Conservation (phyloP, 2,888 invertebrate genomes). For the Erebia ligea region DNA sequence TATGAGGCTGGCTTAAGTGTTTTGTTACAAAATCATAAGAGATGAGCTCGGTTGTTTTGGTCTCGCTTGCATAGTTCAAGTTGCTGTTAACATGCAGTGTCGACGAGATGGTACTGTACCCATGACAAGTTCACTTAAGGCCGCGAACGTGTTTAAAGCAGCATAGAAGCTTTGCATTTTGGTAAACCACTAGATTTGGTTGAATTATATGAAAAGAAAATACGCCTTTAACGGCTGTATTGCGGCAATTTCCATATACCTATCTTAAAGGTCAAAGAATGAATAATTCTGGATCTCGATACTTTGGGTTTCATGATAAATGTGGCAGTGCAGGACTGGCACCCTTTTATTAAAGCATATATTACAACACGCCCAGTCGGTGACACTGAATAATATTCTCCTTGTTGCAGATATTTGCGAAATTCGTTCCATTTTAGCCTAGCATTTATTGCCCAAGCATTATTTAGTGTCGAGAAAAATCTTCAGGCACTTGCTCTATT, state of each 20-base stretch:
- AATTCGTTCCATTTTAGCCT: conserved; percentile 69
- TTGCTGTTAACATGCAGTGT: conserved; percentile 30
- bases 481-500: conserved; percentile 21
- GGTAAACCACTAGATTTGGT: too few relatives aligned
- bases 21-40: conserved; percentile 36
- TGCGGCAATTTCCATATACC: neutral
- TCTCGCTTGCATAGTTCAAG: conserved; percentile 36
- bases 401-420: conserved; percentile 72
- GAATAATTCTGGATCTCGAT: neutral
- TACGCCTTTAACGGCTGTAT: too few relatives aligned
- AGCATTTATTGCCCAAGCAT: conserved; percentile 73
- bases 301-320: conserved; percentile 65
- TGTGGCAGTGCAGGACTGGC: conserved; percentile 75
- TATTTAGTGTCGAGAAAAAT: conserved; percentile 60
- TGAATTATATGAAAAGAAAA: too few relatives aligned
- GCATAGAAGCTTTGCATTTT: conserved; percentile 8
- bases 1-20: conserved; percentile 35
- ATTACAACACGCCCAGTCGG: conserved; percentile 75
- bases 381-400: conserved; percentile 81
- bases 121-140: conserved; percentile 30
- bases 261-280: neutral
- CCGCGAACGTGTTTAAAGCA: conserved; percentile 22
- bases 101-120: conserved; percentile 32
- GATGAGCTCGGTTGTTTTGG: conserved; percentile 34
- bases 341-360: conserved; percentile 83